Conservation (phyloP, 2,888 invertebrate genomes). For the Pollenia amentaria region DNA sequence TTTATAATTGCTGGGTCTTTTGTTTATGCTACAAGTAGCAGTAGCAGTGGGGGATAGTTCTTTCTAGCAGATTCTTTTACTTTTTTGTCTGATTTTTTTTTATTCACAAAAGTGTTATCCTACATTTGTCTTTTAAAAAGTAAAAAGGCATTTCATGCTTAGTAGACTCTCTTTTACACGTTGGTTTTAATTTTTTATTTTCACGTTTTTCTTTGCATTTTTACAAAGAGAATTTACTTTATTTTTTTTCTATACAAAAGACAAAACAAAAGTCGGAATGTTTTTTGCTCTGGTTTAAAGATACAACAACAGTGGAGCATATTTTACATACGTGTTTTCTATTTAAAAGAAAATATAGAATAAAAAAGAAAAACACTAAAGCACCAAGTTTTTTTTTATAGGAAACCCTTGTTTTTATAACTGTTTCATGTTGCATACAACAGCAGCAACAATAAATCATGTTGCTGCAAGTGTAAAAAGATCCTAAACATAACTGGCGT, state of each 20-base stretch:
- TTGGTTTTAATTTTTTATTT: slow-evolving; percentile 5
- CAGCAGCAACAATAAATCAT: neutral
- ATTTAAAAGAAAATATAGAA: neutral
- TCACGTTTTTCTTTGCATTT: neutral
- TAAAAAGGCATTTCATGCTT: slow-evolving; percentile 36
- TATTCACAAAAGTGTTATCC: neutral
- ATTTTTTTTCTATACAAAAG: neutral
- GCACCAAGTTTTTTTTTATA: slow-evolving; percentile 20
- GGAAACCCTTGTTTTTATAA: slow-evolving; percentile 6
- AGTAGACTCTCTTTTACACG: slow-evolving; percentile 2
- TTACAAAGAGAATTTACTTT: slow-evolving; percentile 42
- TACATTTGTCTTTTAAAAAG: slow-evolving; percentile 19
- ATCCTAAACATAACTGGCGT: slow-evolving; percentile 38
- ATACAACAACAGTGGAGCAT: neutral
- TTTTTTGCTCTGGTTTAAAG: neutral
- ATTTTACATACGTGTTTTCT: slow-evolving; percentile 27
- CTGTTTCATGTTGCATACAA: slow-evolving; percentile 25
- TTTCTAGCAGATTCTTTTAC: neutral
- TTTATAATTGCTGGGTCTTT: slow-evolving; percentile 44
- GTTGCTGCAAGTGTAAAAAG: slow-evolving; percentile 44
- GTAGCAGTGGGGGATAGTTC: neutral
- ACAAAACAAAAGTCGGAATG: slow-evolving; percentile 25
- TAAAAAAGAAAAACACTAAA: neutral
- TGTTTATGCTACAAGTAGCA: slow-evolving; percentile 22
- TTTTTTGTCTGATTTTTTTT: neutral